phyloP scores from a whole-genome alignment of 53 echinoderm and acorn worm genomes.

The Echinometra lucunter region DNA sequence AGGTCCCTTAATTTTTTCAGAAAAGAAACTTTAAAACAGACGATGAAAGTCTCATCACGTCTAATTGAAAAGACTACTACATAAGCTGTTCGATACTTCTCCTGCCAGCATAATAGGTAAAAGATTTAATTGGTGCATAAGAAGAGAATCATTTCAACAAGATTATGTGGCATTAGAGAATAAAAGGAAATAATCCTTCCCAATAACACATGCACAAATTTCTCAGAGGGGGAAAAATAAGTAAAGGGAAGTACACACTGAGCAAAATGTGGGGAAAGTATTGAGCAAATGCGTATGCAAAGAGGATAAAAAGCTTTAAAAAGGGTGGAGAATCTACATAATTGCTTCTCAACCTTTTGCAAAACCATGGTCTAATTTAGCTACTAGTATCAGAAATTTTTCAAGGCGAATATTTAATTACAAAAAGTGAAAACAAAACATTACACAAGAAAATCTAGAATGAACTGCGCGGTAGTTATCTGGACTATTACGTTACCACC shows the following conservation, averaged over 20 bases:
- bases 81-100: background rate
- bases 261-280: no score
- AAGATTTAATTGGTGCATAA: background rate
- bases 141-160: background rate
- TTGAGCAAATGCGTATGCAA: background rate
- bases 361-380: no score
- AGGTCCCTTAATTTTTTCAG: background rate
- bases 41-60: background rate
- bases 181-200: background rate
- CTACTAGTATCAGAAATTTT: no score
- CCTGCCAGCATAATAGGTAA: background rate
- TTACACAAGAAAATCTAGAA: no score
- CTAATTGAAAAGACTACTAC: background rate
- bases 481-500: no score
- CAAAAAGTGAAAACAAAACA: no score
- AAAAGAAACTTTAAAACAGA: background rate
- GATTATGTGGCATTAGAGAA: background rate
- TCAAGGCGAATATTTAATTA: no score
- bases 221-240: background rate
- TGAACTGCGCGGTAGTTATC: no score
- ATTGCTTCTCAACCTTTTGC: no score
- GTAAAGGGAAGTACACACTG: background rate
- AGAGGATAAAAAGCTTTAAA: background rate
- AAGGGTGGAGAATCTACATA: no score
- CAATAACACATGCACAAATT: background rate